Conservation (phyloP, 2,888 invertebrate species). For the Troides oblongomaculatus region DNA sequence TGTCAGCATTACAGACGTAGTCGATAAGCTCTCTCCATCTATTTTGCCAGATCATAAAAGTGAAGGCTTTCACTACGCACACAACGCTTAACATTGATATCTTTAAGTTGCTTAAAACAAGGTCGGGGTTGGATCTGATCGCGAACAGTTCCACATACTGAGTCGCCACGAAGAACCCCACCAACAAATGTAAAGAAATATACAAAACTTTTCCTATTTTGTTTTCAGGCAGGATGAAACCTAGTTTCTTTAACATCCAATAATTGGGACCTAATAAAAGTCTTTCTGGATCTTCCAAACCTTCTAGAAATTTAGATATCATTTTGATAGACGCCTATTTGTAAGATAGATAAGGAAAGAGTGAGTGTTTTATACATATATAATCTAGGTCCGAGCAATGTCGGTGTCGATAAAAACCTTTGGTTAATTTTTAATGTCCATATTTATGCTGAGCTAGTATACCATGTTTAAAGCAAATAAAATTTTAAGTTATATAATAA, state of each 20-base stretch:
- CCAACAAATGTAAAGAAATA: conserved; percentile 51
- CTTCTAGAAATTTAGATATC: conserved; percentile 45
- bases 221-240: conserved; percentile 56
- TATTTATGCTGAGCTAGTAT: too few relatives aligned
- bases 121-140: conserved; percentile 56
- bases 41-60: conserved; percentile 58
- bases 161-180: conserved; percentile 54
- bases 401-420: background rate
- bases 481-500: too few relatives aligned
- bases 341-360: background rate
- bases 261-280: conserved; percentile 62
- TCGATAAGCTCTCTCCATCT: conserved; percentile 56
- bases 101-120: conserved; percentile 61
- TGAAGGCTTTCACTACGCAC: conserved; percentile 57
- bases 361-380: conserved; percentile 3
- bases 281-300: conserved; percentile 50
- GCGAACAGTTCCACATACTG: conserved; percentile 62
- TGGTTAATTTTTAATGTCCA: background rate
- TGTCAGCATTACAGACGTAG: conserved; percentile 60
- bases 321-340: conserved; percentile 34
- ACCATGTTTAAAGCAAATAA: too few relatives aligned
- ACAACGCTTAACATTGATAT: conserved; percentile 66
- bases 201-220: conserved; percentile 39
- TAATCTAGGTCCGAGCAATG: background rate
- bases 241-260: conserved; percentile 54